A percentile compares a stretch with the other conserved stretches of the same genome.
Conservation (phyloP, 2,113 vertebrate genomes). For the Bucco capensis region DNA sequence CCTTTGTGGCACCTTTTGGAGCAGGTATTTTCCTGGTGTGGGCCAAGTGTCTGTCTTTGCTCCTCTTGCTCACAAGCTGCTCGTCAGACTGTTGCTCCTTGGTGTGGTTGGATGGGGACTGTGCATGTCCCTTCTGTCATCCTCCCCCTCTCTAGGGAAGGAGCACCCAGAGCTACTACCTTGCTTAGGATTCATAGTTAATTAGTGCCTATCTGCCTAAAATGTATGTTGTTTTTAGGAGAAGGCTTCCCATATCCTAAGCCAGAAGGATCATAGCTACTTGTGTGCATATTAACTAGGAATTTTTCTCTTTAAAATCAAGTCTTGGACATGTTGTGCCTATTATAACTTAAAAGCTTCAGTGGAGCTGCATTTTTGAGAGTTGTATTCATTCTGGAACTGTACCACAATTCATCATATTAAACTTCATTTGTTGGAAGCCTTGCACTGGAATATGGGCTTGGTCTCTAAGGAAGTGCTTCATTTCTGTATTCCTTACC, state of each 20-base stretch:
- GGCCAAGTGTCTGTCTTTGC: not conserved
- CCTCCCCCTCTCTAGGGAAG: not conserved
- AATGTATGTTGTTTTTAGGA: not conserved
- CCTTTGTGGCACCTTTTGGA: not conserved
- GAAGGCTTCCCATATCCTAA: not conserved
- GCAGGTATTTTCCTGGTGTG: fast-evolving
- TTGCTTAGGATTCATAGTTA: not conserved
- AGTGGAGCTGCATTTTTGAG: slow-evolving; percentile 59
- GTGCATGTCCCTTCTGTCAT: not conserved
- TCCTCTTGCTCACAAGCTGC: not conserved
- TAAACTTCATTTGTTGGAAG: slow-evolving; percentile 76
- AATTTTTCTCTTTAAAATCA: not conserved
- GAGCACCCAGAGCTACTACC: not conserved
- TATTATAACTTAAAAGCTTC: slow-evolving; percentile 58
- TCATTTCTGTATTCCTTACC: slow-evolving; percentile 67
- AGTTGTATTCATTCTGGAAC: slow-evolving; percentile 46
- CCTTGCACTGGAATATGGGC: slow-evolving; percentile 71
- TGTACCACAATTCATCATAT: slow-evolving; percentile 72
- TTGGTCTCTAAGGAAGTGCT: slow-evolving; percentile 71
- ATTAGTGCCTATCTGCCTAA: not conserved
- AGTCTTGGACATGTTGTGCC: slow-evolving; percentile 1
- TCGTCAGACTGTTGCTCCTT: fast-evolving
- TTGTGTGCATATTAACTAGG: not conserved
- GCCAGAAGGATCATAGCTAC: not conserved
- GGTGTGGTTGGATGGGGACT: not conserved